A percentile compares a stretch with the other conserved stretches of the same genome.
Conservation (phyloP, 2,888 invertebrate genomes). For the Chalcosyrphus nemorum region DNA sequence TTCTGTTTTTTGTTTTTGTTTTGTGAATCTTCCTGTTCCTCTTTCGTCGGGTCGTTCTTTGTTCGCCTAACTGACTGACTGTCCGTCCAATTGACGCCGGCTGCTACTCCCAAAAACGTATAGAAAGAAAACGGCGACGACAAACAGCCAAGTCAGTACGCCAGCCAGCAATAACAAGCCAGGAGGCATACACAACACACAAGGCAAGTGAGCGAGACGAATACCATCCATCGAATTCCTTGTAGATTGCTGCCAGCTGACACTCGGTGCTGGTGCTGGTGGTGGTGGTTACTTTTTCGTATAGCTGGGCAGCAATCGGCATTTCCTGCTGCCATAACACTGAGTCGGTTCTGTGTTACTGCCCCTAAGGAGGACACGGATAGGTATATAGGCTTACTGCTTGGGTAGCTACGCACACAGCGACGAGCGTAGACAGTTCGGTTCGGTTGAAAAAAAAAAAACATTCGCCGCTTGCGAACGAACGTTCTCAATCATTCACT, state of each 20-base stretch:
- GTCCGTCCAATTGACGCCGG: conserved; percentile 27
- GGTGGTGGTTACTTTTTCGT: conserved; percentile 67
- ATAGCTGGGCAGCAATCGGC: conserved; percentile 72
- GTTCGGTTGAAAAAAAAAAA: too few relatives aligned
- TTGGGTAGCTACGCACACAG: conserved; percentile 67
- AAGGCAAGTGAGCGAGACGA: conserved; percentile 52
- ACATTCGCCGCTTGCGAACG: conserved; percentile 46
- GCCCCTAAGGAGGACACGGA: conserved; percentile 70
- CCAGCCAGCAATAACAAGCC: conserved; percentile 51
- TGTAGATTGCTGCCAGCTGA: conserved; percentile 65
- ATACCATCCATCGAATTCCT: conserved; percentile 70
- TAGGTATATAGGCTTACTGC: conserved; percentile 66
- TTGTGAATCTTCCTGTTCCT: conserved; percentile 51
- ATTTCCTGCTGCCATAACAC: conserved; percentile 67
- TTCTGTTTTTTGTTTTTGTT: conserved; percentile 1
- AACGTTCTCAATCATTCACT: conserved; percentile 71
- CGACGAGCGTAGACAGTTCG: conserved; percentile 61
- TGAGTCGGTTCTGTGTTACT: conserved; percentile 33
- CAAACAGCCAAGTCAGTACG: conserved; percentile 37
- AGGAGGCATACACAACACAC: conserved; percentile 45
- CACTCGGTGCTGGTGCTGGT: conserved; percentile 41
- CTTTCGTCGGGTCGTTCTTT: conserved; percentile 46
- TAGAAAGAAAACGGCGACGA: conserved; percentile 21
- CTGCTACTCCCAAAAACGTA: conserved; percentile 36
- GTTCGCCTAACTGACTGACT: conserved; percentile 49